These are phyloP conservation scores for Daboia siamensis DNA, from an alignment of 2,113 vertebrate genomes.

Conservation along the genomic window DNA sequence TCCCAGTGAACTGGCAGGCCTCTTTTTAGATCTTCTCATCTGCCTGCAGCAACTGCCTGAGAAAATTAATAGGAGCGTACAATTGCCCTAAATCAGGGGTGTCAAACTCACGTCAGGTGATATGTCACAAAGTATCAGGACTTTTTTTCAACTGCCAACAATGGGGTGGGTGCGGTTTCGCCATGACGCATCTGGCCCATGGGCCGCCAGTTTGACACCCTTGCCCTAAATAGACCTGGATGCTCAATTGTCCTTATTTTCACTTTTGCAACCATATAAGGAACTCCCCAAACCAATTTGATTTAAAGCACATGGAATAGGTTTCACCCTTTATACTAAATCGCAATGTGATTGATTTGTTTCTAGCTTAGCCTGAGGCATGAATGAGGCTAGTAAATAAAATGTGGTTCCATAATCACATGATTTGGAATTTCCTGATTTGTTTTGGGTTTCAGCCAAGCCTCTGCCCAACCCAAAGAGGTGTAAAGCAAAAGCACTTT, in stretches of 20 bases:
- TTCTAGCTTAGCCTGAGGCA: neutral
- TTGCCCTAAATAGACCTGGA: neutral
- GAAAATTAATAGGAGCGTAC: fast-evolving
- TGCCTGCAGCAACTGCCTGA: neutral
- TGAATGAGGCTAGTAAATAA: neutral
- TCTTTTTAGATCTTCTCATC: neutral
- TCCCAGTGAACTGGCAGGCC: neutral
- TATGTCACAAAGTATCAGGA: no score
- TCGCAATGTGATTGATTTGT: neutral
- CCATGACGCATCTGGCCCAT: no score
- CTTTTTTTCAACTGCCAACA: no score
- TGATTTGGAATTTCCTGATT: neutral
- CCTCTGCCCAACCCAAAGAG: neutral
- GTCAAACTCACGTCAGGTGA: no score
- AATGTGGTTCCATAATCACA: neutral
- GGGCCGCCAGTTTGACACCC: no score
- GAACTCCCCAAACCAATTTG: neutral
- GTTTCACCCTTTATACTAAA: neutral
- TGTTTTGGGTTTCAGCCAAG: neutral
- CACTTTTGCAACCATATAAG: neutral
- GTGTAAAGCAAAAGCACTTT: neutral
- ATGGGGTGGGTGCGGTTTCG: no score
- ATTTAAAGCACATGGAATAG: neutral
- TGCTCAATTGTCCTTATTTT: neutral
- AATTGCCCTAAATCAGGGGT: neutral